Percentiles rank a stretch among this genome's conserved stretches.
These are phyloP conservation scores for Rallus limicola DNA, from an alignment of 2,113 vertebrate species.

Conservation along the genomic window DNA sequence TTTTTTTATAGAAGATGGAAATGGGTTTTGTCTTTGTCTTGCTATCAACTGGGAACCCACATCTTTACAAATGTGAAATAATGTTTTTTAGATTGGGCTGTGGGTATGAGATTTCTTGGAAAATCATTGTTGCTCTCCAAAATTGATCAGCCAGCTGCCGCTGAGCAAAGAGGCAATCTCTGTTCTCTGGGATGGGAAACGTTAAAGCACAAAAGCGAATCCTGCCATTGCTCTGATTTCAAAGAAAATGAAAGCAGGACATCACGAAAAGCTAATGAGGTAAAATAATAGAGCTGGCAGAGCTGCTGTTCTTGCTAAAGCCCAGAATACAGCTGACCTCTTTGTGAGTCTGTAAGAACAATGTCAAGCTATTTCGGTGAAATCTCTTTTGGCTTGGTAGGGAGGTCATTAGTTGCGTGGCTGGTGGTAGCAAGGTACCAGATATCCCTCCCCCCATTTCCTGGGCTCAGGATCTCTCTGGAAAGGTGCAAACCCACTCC, in stretches of 20 bases:
- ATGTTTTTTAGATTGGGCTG: not conserved
- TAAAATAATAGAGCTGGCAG: conserved; percentile 5
- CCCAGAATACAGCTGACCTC: not conserved
- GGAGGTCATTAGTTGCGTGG: not conserved
- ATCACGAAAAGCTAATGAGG: conserved; percentile 15
- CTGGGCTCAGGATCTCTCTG: not conserved
- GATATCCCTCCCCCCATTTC: not conserved
- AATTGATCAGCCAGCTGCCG: not conserved
- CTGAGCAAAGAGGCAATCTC: not conserved
- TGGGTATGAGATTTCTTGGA: not conserved
- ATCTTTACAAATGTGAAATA: not conserved
- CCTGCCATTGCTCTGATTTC: conserved; percentile 13
- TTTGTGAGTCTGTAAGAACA: not conserved
- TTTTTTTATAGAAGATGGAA: not conserved
- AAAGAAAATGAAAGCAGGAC: not conserved
- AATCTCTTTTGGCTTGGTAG: not conserved
- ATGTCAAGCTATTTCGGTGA: not conserved
- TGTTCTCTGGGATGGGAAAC: fast-evolving
- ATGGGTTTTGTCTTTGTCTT: not conserved
- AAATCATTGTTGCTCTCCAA: not conserved
- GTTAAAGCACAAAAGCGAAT: not conserved
- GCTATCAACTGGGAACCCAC: not conserved
- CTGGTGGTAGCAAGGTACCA: not conserved
- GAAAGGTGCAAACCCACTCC: not conserved
- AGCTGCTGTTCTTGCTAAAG: not conserved